Evolutionary conservation across 2,797 vertebrate species (phyloP), one percentile per base, ranked within the genome.

Genomic region (Heteromormyrus szaboi): DNA sequence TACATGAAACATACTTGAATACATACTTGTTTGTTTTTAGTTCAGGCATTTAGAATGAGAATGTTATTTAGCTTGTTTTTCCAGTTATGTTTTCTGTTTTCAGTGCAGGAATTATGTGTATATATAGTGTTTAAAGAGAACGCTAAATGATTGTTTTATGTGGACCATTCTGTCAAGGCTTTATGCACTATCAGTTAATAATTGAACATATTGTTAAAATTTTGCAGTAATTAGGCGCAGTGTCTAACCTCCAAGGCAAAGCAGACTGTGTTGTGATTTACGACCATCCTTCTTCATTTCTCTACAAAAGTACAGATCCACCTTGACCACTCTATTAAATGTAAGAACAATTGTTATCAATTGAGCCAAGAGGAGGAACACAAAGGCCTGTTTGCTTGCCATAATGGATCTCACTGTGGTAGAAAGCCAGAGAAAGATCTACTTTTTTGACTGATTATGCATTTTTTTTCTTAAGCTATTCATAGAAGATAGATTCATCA

Each of bases 401-500:
- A 96, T 99, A 98, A 99, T 99, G 96, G 97, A 97, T 98, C 96
- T 97, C 92, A 94, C 96, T 93, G 92, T 91, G 94, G 94, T 94
- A 95, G 79, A 88, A 88, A 89, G 94, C 95, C 96, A 94, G 95
- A 95, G 95, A 95, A 94, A 96, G 96, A 97, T 97, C 88, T 89
- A 86, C 88, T 86, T 96, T 97, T 98, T 97, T 99, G 98, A 99
- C 98, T 99, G 98, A 99, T 99, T 99, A 99, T 99, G 97, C 97
- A 97, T 98, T 98, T 98, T 96, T 88, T 89, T 88, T 93, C 90
- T 93, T 93, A 89, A 96, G 95, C 97, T 98, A 98, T 99, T 98
- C 97, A 98, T 98, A 98, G 97, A 95, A 96, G 97, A 98, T 97
- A 98, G 97, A 99, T 99, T 98, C 97, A 99, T 99, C 98, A 99